phyloP scores from a whole-genome alignment of 2,797 vertebrate genomes.

The Chiroxiphia lanceolata region DNA sequence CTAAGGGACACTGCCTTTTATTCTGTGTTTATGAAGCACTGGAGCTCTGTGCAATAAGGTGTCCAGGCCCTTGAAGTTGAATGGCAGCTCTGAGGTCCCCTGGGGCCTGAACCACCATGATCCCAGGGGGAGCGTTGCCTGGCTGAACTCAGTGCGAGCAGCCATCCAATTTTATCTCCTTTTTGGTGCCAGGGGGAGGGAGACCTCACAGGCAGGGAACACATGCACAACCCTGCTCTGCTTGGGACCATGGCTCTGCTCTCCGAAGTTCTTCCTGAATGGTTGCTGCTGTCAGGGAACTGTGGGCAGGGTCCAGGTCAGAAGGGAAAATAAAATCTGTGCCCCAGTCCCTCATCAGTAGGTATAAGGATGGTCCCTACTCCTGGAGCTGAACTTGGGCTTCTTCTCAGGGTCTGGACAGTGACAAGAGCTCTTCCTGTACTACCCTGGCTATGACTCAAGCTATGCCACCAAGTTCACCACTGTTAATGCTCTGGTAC shows the following conservation, averaged over 20 bases:
- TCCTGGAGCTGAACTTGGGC: background rate
- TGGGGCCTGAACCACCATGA: background rate
- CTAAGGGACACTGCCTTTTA: background rate
- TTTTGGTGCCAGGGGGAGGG: background rate
- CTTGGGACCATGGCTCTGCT: fast-evolving
- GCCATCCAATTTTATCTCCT: background rate
- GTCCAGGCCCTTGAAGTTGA: background rate
- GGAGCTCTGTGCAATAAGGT: background rate
- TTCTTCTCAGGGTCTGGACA: background rate
- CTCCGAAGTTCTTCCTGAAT: background rate
- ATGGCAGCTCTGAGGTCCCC: background rate
- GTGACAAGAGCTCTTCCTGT: background rate
- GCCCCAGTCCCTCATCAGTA: background rate
- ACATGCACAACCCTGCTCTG: background rate
- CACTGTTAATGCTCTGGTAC: background rate
- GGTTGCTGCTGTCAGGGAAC: background rate
- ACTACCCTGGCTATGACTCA: background rate
- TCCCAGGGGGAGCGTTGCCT: background rate
- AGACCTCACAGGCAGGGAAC: background rate
- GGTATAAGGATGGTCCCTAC: background rate
- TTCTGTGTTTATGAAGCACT: background rate
- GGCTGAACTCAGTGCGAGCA: background rate
- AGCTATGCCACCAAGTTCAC: background rate
- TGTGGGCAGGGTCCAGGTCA: background rate
- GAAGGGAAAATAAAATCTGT: background rate